These are phyloP conservation scores for Rhombomys opimus DNA, from an alignment of 2,113 vertebrate genomes.

Conservation along the genomic window DNA sequence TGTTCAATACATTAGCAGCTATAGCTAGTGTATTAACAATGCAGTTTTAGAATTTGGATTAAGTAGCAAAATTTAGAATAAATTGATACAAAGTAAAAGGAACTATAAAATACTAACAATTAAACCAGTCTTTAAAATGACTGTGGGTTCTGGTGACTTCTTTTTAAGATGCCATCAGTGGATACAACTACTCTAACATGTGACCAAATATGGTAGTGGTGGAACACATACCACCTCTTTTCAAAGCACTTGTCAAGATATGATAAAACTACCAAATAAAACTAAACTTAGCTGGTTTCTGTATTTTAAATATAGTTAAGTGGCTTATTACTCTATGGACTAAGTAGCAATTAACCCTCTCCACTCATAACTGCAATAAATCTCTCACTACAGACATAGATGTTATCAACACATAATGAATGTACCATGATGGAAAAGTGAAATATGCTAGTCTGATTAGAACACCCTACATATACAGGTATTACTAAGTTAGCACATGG, in stretches of 20 bases:
- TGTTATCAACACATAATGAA: not conserved
- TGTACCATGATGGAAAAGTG: not conserved
- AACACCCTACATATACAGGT: not conserved
- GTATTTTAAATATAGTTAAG: not conserved
- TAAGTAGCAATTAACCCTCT: not conserved
- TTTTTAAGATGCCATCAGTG: not conserved
- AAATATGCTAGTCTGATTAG: not conserved
- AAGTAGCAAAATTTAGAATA: not conserved
- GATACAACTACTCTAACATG: not conserved
- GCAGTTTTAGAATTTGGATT: not conserved
- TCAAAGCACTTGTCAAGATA: not conserved
- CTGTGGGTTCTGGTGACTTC: not conserved
- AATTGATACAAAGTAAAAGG: not conserved
- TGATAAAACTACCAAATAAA: not conserved
- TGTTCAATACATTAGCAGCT: not conserved
- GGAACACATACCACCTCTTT: not conserved
- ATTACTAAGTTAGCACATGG: not conserved
- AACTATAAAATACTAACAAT: not conserved
- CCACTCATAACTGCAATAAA: not conserved
- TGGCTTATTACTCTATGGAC: not conserved
- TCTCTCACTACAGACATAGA: not conserved
- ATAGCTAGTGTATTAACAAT: not conserved
- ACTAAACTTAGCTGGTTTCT: not conserved
- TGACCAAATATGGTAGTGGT: fast-evolving
- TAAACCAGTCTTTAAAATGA: not conserved